phyloP scores from a whole-genome alignment of 1,140 invertebrate genomes.

The Amphibalanus amphitrite region DNA sequence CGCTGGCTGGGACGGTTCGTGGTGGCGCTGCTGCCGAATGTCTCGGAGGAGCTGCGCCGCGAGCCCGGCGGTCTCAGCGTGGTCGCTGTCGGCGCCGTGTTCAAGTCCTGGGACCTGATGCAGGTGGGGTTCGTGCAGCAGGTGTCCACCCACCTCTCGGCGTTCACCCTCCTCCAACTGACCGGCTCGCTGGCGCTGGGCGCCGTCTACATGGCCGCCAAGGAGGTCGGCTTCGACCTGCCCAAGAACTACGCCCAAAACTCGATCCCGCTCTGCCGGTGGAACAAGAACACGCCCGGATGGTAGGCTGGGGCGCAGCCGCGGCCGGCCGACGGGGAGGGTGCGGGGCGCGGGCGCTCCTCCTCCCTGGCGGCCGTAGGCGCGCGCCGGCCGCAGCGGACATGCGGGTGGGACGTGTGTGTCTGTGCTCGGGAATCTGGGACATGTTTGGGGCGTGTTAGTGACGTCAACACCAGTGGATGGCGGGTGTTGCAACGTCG shows the following conservation, averaged over 20 bases:
- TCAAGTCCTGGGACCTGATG: slow-evolving; percentile 27
- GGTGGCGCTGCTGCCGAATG: neutral
- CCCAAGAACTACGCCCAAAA: neutral
- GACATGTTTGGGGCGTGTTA: neutral
- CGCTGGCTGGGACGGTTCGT: neutral
- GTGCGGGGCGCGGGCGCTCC: too few species aligned
- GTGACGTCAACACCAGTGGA: too few species aligned
- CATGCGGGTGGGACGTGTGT: too few species aligned
- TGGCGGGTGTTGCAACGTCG: too few species aligned
- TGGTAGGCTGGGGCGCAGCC: neutral
- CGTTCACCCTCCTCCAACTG: neutral
- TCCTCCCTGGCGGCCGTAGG: too few species aligned
- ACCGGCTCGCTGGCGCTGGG: neutral
- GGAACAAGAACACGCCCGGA: neutral
- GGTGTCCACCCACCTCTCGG: neutral
- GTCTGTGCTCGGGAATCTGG: neutral
- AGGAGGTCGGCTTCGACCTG: neutral
- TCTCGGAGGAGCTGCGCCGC: slow-evolving; percentile 12
- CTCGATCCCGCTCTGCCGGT: neutral
- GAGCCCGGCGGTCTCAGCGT: slow-evolving; percentile 23
- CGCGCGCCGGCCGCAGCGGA: too few species aligned
- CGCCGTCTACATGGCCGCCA: neutral
- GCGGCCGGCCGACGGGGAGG: too few species aligned
- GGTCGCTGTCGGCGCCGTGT: slow-evolving; percentile 29
- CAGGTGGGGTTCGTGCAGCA: slow-evolving; percentile 18